A percentile compares a stretch with the other conserved stretches of the same genome.
phyloP scores from a whole-genome alignment of 1,140 invertebrate genomes.

The Platyscapa corneri region DNA sequence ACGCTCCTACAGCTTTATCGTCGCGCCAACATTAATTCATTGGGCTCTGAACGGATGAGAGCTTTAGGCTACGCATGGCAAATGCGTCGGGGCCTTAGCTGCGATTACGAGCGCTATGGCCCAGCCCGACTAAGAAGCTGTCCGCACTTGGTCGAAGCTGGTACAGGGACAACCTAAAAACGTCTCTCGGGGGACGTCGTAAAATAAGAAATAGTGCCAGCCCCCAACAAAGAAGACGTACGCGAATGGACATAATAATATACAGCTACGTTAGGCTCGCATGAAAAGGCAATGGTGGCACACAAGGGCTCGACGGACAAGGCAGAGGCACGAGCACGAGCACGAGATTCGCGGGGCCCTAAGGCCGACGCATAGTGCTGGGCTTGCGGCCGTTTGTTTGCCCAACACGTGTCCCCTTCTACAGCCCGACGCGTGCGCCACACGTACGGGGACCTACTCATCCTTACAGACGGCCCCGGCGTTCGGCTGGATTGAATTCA shows the following conservation, averaged over 20 bases:
- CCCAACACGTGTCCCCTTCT: slow-evolving; percentile 34
- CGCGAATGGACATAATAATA: background rate
- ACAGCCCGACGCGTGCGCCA: background rate
- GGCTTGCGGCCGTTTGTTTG: background rate
- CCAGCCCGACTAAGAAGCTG: slow-evolving; percentile 1
- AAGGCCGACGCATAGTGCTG: background rate
- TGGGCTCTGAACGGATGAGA: background rate
- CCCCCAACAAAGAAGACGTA: background rate
- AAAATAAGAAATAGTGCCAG: background rate
- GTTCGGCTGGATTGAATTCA: background rate
- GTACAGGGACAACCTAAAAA: background rate
- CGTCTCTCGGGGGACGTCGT: slow-evolving; percentile 1
- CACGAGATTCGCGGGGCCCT: background rate
- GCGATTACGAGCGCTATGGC: too few species aligned
- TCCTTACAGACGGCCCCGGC: background rate
- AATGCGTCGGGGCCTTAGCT: too few species aligned
- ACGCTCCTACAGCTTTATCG: background rate
- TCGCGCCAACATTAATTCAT: background rate
- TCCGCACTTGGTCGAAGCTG: background rate
- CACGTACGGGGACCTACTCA: too few species aligned
- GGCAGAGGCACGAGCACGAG: too few species aligned
- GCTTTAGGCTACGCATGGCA: background rate
- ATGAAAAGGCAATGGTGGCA: background rate
- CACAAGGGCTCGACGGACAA: background rate
- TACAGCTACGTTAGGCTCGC: too few species aligned